Base-by-base conservation (phyloP, 1,140 invertebrate species). In the Galleria mellonella region DNA sequence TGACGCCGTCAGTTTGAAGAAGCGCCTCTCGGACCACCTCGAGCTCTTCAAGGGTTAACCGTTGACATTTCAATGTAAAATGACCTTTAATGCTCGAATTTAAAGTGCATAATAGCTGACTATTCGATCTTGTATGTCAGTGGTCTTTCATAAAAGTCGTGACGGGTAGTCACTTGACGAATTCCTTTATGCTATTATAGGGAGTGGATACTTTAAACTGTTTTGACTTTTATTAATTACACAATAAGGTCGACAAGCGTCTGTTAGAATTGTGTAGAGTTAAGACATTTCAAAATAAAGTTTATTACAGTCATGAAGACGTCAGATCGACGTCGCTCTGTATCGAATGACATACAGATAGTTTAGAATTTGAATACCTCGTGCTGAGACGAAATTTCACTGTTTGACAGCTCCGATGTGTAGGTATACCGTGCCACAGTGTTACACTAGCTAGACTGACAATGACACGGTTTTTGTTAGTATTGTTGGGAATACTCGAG, bases 101-200 rank as follows among this genome's bases (percentile, higher is more conserved):
- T 64, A 67, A 35, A 56, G 63, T 55, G 27, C 15, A 40, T 30
- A 4, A 3, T 2, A 38, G 36, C 4, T 43, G 53, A 36, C 49
- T 7, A 2, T n/a, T 7, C 51, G 58, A 47, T 2, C 32, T 61
- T 39, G 55, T 47, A 60, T 40, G 37, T 55, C n/a, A n/a, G n/a
- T 48, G 57, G 53, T 62, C 48, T 73, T 65, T 57, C 57, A 64
- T 51, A 64, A 68, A 64, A 69, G 40, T 55, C 55, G 62, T 66
- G 69, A 75, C 63, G 64, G 62, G 73, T 74, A 75, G 71, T 69
- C 62, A 59, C 57, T 79, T 79, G 70, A 83, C 70, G 72, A 71
- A 78, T 77, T 74, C 66, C 65, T 78, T 72, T 70, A 62, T 66
- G 60, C 53, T 63, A 68, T 62, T 51, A 53, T 43, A 44, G 13